These are phyloP conservation scores for Xenus cinereus DNA, from an alignment of 2,113 vertebrate genomes.

Conservation along the genomic window DNA sequence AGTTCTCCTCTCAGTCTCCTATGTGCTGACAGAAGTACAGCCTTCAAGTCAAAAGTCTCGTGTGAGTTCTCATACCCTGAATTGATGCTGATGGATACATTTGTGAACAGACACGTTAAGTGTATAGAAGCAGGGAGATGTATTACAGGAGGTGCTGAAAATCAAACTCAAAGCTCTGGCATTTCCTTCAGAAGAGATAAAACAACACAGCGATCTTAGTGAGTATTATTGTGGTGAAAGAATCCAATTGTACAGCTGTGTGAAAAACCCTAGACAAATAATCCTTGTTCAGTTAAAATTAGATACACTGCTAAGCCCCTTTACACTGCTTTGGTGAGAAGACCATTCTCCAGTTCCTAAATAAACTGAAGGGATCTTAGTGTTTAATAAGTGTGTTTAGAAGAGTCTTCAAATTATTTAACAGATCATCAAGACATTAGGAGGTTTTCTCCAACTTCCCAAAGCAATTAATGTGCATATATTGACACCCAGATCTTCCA, in stretches of 20 bases:
- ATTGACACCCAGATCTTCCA: background rate
- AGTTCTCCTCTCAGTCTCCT: background rate
- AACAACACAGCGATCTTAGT: background rate
- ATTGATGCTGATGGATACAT: background rate
- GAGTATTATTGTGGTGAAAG: background rate
- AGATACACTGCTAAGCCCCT: background rate
- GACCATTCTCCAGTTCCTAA: background rate
- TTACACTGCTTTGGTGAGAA: background rate
- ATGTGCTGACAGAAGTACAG: background rate
- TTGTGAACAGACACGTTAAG: background rate
- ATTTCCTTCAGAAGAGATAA: conserved; percentile 15
- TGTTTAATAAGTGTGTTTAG: background rate
- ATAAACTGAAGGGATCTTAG: background rate
- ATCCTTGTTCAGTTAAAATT: background rate
- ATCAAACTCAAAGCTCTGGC: background rate
- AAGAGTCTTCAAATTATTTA: background rate
- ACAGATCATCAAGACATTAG: background rate
- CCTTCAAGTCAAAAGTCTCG: background rate
- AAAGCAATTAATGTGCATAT: background rate
- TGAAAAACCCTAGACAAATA: conserved; percentile 1
- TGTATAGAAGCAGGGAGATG: background rate
- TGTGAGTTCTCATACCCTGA: background rate
- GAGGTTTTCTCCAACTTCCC: background rate
- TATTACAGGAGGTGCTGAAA: background rate
- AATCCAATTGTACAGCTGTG: background rate